Evolutionary conservation across 2,797 vertebrate genomes (phyloP).

Genomic region (Pangasius larnaudii): DNA sequence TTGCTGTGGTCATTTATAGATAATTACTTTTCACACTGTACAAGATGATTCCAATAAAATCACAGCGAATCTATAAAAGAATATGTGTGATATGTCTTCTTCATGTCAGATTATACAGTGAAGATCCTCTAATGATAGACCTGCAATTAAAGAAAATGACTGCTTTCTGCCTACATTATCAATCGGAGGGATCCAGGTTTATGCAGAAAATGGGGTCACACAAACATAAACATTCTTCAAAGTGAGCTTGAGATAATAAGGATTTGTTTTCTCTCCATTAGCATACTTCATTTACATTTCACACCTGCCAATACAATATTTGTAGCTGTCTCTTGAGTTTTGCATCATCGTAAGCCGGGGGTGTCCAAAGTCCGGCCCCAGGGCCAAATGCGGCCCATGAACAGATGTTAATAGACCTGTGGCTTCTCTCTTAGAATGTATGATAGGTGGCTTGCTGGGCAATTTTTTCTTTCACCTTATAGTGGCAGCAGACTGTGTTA

Average conservation of each 20-base stretch:
- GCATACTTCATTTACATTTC: background rate
- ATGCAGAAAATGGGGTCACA: background rate
- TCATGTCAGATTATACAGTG: background rate
- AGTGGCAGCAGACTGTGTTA: background rate
- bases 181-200: too few relatives aligned
- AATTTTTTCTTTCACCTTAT: too few relatives aligned
- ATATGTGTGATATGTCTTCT: background rate
- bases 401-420: background rate
- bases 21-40: background rate
- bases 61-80: background rate
- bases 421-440: background rate
- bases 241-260: background rate
- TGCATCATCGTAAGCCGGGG: background rate
- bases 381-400: background rate
- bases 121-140: too few relatives aligned
- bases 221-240: background rate
- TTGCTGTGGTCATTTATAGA: background rate
- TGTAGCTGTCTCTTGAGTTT: background rate
- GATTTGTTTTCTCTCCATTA: background rate
- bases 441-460: background rate
- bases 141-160: background rate
- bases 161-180: background rate
- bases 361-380: background rate
- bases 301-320: background rate
- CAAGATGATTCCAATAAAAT: background rate